Percentiles rank a stretch among this genome's conserved stretches.
phyloP scores from a whole-genome alignment of 2,113 vertebrate genomes.

The Megaleporinus macrocephalus region DNA sequence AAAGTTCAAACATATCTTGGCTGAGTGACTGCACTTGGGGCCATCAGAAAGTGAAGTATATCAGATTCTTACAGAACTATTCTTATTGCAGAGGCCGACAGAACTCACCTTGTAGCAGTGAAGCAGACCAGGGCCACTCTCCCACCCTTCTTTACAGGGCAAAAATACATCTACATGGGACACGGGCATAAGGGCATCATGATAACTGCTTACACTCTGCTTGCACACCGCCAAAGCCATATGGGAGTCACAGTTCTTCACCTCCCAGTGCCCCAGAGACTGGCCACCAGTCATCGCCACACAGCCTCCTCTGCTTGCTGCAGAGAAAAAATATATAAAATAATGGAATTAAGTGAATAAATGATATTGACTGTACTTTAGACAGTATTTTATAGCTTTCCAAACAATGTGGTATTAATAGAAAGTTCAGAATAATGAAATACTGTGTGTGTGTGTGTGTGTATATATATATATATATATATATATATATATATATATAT shows the following conservation, averaged over 20 bases:
- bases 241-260: slow-evolving; percentile 86
- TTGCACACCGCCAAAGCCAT: slow-evolving; percentile 90
- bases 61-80: not conserved
- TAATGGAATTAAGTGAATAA: not conserved
- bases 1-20: too few relatives aligned
- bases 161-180: slow-evolving; percentile 73
- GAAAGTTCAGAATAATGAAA: too few relatives aligned
- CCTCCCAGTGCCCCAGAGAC: slow-evolving; percentile 88
- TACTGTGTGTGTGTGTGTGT: too few relatives aligned
- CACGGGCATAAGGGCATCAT: slow-evolving; percentile 65
- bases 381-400: too few relatives aligned
- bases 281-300: slow-evolving; percentile 83
- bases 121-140: slow-evolving; percentile 80
- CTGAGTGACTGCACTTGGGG: too few relatives aligned
- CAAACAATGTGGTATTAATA: too few relatives aligned
- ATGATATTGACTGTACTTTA: too few relatives aligned
- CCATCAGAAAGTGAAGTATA: too few relatives aligned
- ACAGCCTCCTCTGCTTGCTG: slow-evolving; percentile 85
- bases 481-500: too few relatives aligned
- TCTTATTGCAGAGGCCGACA: not conserved
- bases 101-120: slow-evolving; percentile 87
- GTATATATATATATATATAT: too few relatives aligned
- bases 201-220: slow-evolving; percentile 73
- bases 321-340: not conserved
- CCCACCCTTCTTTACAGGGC: slow-evolving; percentile 86